Percentiles rank a stretch among this genome's conserved stretches.
These are phyloP conservation scores for Zosterops japonicus DNA, from an alignment of 2,113 vertebrate genomes.

Conservation along the genomic window DNA sequence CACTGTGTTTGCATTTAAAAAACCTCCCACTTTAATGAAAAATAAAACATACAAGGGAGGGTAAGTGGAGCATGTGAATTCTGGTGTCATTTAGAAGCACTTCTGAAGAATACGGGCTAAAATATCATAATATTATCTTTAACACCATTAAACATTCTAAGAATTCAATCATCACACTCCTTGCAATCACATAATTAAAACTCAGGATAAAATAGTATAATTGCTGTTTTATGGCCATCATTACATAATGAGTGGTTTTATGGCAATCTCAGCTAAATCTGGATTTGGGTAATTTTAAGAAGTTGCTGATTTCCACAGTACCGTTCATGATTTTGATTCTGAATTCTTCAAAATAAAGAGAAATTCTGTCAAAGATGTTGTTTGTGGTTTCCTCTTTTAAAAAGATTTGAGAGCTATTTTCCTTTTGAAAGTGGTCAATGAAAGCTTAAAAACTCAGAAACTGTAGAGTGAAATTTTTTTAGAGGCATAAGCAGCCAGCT, in stretches of 20 bases:
- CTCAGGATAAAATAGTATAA: background rate
- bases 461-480: background rate
- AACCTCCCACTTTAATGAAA: background rate
- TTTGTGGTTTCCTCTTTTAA: background rate
- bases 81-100: background rate
- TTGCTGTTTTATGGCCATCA: background rate
- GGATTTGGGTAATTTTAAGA: background rate
- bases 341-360: background rate
- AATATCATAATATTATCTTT: constrained; percentile 12
- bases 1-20: background rate
- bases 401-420: background rate
- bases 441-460: background rate
- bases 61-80: background rate
- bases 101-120: background rate
- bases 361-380: background rate
- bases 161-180: background rate
- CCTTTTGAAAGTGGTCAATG: background rate
- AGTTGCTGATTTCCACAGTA: background rate
- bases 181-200: constrained; percentile 14
- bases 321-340: background rate
- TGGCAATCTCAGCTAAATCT: background rate
- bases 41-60: background rate
- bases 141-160: background rate
- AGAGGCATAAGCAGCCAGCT: background rate
- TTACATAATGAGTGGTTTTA: background rate